Percentiles rank a stretch among this genome's conserved stretches.
Conservation (phyloP, 1,140 invertebrate genomes). For the Diorhabda carinulata region DNA sequence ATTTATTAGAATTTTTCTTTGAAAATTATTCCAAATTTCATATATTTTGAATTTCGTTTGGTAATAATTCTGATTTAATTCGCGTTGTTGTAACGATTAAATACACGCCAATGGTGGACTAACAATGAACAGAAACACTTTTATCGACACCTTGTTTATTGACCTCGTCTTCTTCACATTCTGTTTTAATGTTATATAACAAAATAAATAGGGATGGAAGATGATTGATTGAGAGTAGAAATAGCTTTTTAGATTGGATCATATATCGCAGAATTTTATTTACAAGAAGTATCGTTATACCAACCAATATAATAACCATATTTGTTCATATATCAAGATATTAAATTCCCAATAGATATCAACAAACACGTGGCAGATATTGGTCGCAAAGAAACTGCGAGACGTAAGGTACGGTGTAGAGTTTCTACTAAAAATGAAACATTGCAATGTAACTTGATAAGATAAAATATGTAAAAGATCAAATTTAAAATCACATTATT, state of each 20-base stretch:
- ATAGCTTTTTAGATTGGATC: slow-evolving; percentile 1
- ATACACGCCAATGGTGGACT: not conserved
- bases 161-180: slow-evolving; percentile 2
- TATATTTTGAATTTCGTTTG: too few species aligned
- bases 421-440: too few species aligned
- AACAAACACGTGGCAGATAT: not conserved
- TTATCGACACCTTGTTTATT: not conserved
- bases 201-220: not conserved
- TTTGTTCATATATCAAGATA: not conserved
- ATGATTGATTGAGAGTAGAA: slow-evolving; percentile 2
- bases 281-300: not conserved
- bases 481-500: too few species aligned
- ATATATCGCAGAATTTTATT: not conserved
- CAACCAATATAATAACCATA: not conserved
- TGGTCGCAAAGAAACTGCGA: too few species aligned
- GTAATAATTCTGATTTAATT: too few species aligned
- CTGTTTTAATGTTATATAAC: not conserved
- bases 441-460: too few species aligned
- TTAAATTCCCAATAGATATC: not conserved
- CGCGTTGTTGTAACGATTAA: not conserved
- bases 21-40: too few species aligned
- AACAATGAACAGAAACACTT: not conserved
- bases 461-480: too few species aligned
- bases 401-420: too few species aligned
- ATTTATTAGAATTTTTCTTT: too few species aligned